Base-by-base conservation (phyloP, 2,797 vertebrate genomes). In the Spinus pinus region DNA sequence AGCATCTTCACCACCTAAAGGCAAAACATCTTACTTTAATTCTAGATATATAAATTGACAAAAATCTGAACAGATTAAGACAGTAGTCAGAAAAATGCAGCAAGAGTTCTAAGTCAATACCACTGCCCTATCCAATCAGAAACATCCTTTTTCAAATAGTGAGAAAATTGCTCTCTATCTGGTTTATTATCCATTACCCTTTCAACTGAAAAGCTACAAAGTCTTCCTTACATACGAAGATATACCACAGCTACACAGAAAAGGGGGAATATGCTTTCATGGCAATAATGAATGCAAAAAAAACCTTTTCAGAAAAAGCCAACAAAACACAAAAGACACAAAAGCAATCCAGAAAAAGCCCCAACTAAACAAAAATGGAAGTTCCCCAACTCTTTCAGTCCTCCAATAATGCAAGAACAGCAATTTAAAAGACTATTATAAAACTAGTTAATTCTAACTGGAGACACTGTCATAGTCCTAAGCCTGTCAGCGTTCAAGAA, bases 361-460 rank as follows among this genome's bases (percentile, higher is more conserved):
- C n/a, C 11, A 53, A 5, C 15, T 20, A 67, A 67, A 67, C 28
- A 42, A 61, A 8, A 19, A 14, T 39, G 12, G 19, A 66, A 61
- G 3, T 19, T 25, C 0, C 1, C 4, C 35, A 71, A 70, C 11
- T 27, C 9, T 25, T 80, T 27, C 47, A 5, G 0, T n/a, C 17
- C 6, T 13, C 6, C 17, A 15, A 42, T 25, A 60, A 64, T 20
- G 31, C 22, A 81, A 46, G 28, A 73, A 57, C 16, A 70, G 25
- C 28, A 74, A 67, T 41, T n/a, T 10, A 73, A 54, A 72, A 30
- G 8, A 25, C 22, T 41, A 10, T 25, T 47, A 39, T 15, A n/a
- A 66, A 78, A 77, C 49, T 1, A 42, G 14, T 62, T 70, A 25
- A 62, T 78, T 73, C 39, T 31, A 64, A 58, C 58, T 20, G 71